Evolutionary conservation across 1,140 invertebrate species (phyloP).

Genomic region (Bursaphelenchus mucronatus): DNA sequence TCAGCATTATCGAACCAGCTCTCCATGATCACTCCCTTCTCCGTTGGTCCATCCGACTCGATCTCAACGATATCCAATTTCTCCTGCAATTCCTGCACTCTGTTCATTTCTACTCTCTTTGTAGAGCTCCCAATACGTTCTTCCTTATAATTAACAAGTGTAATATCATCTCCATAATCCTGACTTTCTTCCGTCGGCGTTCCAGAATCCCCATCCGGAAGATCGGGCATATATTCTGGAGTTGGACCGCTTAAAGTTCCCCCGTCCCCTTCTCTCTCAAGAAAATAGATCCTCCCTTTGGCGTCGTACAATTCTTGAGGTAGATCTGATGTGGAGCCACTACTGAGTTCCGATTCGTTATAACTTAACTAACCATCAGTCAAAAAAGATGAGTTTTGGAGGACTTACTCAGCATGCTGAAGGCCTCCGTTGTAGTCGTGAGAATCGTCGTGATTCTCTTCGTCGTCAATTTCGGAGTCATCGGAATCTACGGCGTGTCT

Average conservation of each 20-base stretch:
- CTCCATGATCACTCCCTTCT: background rate
- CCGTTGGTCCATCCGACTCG: background rate
- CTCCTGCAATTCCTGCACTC: background rate
- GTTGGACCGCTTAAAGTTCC: no score
- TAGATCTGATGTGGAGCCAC: constrained; percentile 1
- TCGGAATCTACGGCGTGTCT: no score
- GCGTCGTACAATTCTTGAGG: constrained; percentile 10
- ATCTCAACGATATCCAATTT: background rate
- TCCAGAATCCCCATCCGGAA: no score
- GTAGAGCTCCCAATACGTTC: no score
- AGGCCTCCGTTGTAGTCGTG: background rate
- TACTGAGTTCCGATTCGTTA: background rate
- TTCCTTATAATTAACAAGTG: no score
- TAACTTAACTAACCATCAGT: background rate
- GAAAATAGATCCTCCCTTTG: constrained; percentile 9
- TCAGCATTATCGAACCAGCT: background rate
- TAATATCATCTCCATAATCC: no score
- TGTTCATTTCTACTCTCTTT: background rate
- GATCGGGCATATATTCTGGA: no score
- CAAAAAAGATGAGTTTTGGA: background rate
- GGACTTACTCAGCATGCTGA: constrained; percentile 3
- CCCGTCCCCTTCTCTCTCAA: background rate
- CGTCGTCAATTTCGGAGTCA: no score
- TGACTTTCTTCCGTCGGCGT: no score
- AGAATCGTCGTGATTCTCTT: no score